Base-by-base conservation (phyloP, 64 coral and sea anemone genomes). In the Montipora efflorescens region DNA sequence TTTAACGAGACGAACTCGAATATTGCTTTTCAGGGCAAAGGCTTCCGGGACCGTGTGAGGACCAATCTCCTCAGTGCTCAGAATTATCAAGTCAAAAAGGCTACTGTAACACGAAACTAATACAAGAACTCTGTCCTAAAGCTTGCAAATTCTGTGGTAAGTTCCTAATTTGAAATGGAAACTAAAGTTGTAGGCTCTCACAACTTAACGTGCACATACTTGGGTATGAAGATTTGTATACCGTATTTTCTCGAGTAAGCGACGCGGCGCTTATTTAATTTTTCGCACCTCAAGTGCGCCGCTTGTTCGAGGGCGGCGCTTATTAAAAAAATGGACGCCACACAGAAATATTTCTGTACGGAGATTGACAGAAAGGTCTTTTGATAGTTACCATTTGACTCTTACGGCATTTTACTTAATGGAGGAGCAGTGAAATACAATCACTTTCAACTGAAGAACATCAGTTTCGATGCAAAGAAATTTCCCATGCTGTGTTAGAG, bases 81-180 rank as follows among this genome's bases (percentile, higher is more conserved):
- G 22, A 66, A 55, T 82, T 79, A 20, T 89, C 93, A 45, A 28
- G 46, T 12, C 89, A 97, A 59, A 53, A 53, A 2, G 78, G 84
- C 5, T 84, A 67, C 7, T 97, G 95, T 82, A 18, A 92, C 4
- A 70, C 58, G 20, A 67, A 21, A 48, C 87, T 19, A 48, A 97
- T 92, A 84, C 75, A 71, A 48, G 52, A 20, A 4, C 25, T 84
- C 22, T 97, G 95, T 47, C 92, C 95, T 2, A 89, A 84, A 19
- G 79, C 95, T n/a, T 97, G 95, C 80, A 92, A 84, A 2, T 94
- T 97, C 47, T 97, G 95, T 87, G 87, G 95, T 97, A 78, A 97
- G 95, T 97, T 14, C 9, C 19, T 51, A 15, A 11, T 18, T 36
- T 82, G 8, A 21, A 8, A 25, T 74, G 8, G 7, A 22, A 28